Percentiles rank a stretch among this genome's conserved stretches.
These are phyloP conservation scores for Lumbricus terrestris DNA, from an alignment of 2,888 invertebrate genomes.

Conservation along the genomic window DNA sequence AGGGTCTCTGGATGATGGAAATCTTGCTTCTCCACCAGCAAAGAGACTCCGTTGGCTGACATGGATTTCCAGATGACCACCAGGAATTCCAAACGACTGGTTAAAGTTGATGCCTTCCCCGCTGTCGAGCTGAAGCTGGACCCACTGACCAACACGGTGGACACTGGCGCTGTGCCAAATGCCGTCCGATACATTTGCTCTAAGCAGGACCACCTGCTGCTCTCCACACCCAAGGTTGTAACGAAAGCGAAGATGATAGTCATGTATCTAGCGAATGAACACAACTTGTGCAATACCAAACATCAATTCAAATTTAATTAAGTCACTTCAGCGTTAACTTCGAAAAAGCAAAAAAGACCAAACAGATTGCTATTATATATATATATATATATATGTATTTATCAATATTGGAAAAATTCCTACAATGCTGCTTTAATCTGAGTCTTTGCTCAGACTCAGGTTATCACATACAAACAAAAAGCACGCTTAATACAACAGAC, in stretches of 20 bases:
- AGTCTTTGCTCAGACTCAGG: not conserved
- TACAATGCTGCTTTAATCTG: not conserved
- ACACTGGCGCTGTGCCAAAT: conserved; percentile 94
- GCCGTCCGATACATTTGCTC: conserved; percentile 88
- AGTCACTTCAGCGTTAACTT: not conserved
- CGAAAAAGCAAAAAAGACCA: not conserved
- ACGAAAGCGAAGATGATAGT: conserved; percentile 75
- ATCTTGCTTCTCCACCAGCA: conserved; percentile 41
- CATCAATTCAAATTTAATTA: not conserved
- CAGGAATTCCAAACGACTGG: conserved; percentile 61
- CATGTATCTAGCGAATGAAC: conserved; percentile 21
- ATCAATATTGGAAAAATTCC: not conserved
- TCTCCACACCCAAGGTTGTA: conserved; percentile 87
- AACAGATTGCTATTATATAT: not conserved
- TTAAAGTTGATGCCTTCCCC: conserved; percentile 73
- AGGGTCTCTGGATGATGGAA: conserved; percentile 35
- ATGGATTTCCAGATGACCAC: conserved; percentile 36
- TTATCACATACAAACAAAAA: not conserved
- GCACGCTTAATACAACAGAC: not conserved
- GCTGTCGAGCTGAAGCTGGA: conserved; percentile 86
- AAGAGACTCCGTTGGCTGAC: conserved; percentile 39
- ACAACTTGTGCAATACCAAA: not conserved
- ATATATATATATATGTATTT: not conserved
- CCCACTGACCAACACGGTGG: conserved; percentile 86
- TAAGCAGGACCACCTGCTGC: conserved; percentile 85